Conservation (phyloP, 35 echinoderm and acorn worm genomes). For the Nesometra sesokonis region DNA sequence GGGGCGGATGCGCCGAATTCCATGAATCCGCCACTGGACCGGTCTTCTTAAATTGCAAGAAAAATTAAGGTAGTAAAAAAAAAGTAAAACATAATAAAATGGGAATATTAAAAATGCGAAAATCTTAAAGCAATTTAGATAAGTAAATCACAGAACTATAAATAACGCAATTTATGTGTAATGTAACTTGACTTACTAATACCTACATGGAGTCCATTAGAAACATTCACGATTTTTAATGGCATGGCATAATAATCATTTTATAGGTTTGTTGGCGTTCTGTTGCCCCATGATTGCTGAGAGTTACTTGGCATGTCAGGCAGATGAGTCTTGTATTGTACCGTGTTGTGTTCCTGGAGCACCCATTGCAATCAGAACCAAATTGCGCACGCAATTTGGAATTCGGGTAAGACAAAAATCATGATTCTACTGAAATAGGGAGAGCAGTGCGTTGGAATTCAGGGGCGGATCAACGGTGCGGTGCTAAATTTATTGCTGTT, state of each 20-base stretch:
- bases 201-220: too few relatives aligned
- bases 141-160: too few relatives aligned
- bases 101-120: too few relatives aligned
- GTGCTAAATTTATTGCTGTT: not conserved
- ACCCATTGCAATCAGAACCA: slow-evolving; percentile 42
- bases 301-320: slow-evolving; percentile 25
- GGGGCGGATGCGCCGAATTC: too few relatives aligned
- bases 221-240: too few relatives aligned
- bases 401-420: slow-evolving; percentile 41
- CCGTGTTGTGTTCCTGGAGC: slow-evolving; percentile 43
- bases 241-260: not conserved
- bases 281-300: slow-evolving; percentile 17
- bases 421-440: not conserved
- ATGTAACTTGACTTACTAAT: too few relatives aligned
- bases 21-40: too few relatives aligned
- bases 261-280: slow-evolving; percentile 36
- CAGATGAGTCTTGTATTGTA: slow-evolving; percentile 25
- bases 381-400: slow-evolving; percentile 38
- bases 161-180: too few relatives aligned
- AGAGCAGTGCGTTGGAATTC: not conserved
- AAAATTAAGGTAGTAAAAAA: too few relatives aligned
- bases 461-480: not conserved
- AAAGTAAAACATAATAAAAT: too few relatives aligned
- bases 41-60: too few relatives aligned
- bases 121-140: too few relatives aligned